These are phyloP conservation scores for Mesochorus sp. DNA, from an alignment of 2,888 invertebrate species.

Conservation along the genomic window DNA sequence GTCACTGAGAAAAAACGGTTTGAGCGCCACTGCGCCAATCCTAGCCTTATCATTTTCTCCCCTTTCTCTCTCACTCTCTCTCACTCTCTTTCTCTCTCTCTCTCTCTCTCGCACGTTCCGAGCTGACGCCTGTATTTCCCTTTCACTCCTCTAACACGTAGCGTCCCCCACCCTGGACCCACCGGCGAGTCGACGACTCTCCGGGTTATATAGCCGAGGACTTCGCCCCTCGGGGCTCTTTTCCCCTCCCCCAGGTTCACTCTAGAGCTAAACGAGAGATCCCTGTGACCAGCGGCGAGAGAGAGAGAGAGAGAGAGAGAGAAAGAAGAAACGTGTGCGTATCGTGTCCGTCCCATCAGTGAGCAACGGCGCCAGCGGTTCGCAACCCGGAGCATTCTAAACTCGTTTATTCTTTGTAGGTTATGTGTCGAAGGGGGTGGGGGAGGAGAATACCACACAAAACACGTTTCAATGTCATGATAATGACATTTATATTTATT, in stretches of 20 bases:
- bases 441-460: too few species aligned
- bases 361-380: constrained; percentile 51
- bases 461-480: too few species aligned
- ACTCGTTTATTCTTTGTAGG: constrained; percentile 50
- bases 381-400: constrained; percentile 38
- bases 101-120: background rate
- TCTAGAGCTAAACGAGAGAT: constrained; percentile 7
- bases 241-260: constrained; percentile 1
- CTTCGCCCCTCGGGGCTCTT: constrained; percentile 15
- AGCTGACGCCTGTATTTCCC: constrained; percentile 33
- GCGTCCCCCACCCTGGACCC: constrained; percentile 7
- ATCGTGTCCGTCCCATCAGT: constrained; percentile 62
- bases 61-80: constrained; percentile 47
- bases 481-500: too few species aligned
- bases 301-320: constrained; percentile 34
- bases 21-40: constrained; percentile 64
- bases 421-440: constrained; percentile 34
- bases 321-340: constrained; percentile 36
- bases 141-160: constrained; percentile 55
- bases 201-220: constrained; percentile 17
- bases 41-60: constrained; percentile 61
- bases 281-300: constrained; percentile 15
- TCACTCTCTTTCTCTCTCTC: constrained; percentile 27
- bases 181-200: constrained; percentile 3
- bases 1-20: constrained; percentile 26